A percentile compares a stretch with the other conserved stretches of the same genome.
Conservation (phyloP, 2,888 invertebrate species). For the Platycheirus albimanus region DNA sequence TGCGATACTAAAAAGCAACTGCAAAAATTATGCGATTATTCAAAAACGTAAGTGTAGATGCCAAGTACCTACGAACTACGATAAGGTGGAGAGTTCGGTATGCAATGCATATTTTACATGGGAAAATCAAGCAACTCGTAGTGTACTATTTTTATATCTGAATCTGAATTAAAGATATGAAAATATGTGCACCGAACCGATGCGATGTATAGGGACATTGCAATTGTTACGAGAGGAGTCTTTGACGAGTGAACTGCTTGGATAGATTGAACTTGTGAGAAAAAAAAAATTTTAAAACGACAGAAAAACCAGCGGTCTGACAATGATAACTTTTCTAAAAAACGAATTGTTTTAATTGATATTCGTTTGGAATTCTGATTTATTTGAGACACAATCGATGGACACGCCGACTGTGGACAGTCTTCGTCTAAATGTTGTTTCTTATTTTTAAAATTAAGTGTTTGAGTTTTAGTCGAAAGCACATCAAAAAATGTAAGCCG, state of each 20-base stretch:
- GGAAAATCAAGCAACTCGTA: conserved; percentile 64
- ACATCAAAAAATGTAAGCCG: too few relatives aligned
- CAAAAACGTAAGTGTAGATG: conserved; percentile 37
- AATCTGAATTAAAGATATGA: conserved; percentile 58
- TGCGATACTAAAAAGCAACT: conserved; percentile 38
- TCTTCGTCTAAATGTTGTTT: too few relatives aligned
- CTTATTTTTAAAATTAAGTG: too few relatives aligned
- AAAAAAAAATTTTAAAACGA: too few relatives aligned
- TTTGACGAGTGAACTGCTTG: conserved; percentile 25
- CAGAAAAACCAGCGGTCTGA: too few relatives aligned
- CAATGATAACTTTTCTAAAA: too few relatives aligned
- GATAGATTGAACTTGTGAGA: too few relatives aligned
- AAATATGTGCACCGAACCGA: conserved; percentile 56
- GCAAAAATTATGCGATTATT: conserved; percentile 66
- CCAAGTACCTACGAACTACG: conserved; percentile 38
- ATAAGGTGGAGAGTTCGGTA: neutral
- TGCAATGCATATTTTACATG: conserved; percentile 55
- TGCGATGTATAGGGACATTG: conserved; percentile 33
- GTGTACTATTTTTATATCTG: conserved; percentile 66
- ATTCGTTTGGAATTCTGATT: too few relatives aligned
- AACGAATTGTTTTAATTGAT: too few relatives aligned
- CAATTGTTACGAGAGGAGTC: conserved; percentile 43
- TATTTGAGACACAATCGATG: too few relatives aligned
- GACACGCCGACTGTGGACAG: too few relatives aligned
- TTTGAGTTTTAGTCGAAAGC: too few relatives aligned